Percentiles rank a stretch among this genome's conserved stretches.
Conservation (phyloP, 1,140 invertebrate genomes). For the Macrobrachium nipponense region DNA sequence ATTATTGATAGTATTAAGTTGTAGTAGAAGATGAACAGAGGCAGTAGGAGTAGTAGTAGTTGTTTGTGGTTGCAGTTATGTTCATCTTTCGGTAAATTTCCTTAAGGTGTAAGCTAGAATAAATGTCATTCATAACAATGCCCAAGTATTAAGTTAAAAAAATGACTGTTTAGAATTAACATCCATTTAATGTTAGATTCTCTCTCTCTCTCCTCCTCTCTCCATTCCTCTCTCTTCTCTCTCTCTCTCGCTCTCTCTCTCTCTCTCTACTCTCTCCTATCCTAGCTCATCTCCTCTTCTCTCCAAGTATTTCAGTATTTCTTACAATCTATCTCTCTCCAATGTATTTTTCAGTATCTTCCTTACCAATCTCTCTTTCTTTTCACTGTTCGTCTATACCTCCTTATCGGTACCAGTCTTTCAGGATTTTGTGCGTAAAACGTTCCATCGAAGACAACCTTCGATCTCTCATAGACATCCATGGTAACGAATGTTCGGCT, state of each 20-base stretch:
- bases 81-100: no score
- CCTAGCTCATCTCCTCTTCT: no score
- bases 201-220: not conserved
- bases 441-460: not conserved
- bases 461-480: not conserved
- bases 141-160: no score
- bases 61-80: no score
- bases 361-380: not conserved
- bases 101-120: no score
- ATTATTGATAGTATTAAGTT: no score
- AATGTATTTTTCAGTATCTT: not conserved
- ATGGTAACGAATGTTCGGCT: slow-evolving; percentile 1
- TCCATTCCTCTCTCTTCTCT: no score
- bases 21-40: no score
- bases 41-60: no score
- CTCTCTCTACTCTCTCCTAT: not conserved
- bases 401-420: not conserved
- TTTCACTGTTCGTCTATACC: not conserved
- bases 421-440: not conserved
- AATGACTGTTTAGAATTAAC: no score
- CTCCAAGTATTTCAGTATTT: no score
- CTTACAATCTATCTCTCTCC: not conserved
- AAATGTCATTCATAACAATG: no score
- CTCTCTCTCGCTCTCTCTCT: not conserved
- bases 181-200: not conserved